A percentile compares a stretch with the other conserved stretches of the same genome.
phyloP scores from a whole-genome alignment of 2,797 vertebrate genomes.

The Malacoraja senta region DNA sequence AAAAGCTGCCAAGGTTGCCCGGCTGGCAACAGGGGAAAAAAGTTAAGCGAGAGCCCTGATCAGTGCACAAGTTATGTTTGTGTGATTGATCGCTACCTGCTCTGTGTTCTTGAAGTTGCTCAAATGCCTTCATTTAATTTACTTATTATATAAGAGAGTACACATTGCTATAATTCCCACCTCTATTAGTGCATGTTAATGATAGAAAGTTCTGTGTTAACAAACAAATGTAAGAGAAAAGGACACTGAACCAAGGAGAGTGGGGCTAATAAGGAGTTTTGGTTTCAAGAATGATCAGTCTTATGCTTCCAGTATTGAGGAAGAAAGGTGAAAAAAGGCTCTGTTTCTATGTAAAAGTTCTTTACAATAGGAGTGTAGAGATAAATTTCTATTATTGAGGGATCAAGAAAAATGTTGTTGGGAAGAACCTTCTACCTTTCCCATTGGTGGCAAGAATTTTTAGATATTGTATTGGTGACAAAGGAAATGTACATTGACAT shows the following conservation, averaged over 20 bases:
- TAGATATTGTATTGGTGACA: background rate
- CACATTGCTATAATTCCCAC: background rate
- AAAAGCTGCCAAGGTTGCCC: too few species aligned
- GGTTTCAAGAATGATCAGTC: background rate
- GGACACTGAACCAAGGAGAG: too few species aligned
- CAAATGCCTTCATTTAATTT: background rate
- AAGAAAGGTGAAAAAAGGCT: background rate
- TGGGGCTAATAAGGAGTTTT: too few species aligned
- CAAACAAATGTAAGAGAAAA: too few species aligned
- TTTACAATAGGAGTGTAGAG: background rate
- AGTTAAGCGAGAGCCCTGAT: too few species aligned
- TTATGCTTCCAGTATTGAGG: background rate
- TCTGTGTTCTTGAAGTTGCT: background rate
- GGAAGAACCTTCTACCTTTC: background rate
- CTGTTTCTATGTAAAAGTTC: background rate
- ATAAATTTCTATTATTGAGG: background rate
- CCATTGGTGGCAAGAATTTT: background rate
- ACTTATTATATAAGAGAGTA: background rate
- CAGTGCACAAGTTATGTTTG: background rate
- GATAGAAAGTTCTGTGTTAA: too few species aligned
- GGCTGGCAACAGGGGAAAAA: too few species aligned
- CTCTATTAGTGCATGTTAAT: background rate
- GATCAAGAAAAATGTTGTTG: background rate
- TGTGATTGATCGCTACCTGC: background rate
- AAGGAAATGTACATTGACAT: background rate